Evolutionary conservation across 2,113 vertebrate genomes (phyloP).

Genomic region (Lamprotornis superbus): DNA sequence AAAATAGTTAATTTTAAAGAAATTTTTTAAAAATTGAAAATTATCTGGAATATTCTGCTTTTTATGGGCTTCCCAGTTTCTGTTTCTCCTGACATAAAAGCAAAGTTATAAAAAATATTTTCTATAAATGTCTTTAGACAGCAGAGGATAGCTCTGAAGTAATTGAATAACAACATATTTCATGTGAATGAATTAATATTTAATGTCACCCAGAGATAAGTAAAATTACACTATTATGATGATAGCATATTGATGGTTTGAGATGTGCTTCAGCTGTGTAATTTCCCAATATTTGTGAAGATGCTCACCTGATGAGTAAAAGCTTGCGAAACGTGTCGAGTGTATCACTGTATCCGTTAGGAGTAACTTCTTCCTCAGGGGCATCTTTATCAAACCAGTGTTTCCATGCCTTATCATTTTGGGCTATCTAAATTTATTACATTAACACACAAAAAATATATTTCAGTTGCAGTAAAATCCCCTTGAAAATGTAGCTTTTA

Average conservation of each 20-base stretch:
- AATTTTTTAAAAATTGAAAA: not conserved
- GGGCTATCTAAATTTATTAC: conserved; percentile 60
- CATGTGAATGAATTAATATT: not conserved
- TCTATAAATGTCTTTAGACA: not conserved
- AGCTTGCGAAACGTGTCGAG: conserved; percentile 75
- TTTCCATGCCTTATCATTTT: conserved; percentile 76
- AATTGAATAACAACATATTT: not conserved
- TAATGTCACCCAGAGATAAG: not conserved
- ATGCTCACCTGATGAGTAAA: conserved; percentile 76
- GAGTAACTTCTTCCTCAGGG: conserved; percentile 77
- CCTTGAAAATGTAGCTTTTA: not conserved
- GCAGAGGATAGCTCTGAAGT: not conserved
- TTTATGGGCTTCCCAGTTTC: not conserved
- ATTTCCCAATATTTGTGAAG: not conserved
- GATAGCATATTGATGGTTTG: not conserved
- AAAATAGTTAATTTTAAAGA: not conserved
- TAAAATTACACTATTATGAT: not conserved
- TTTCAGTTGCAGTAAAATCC: not conserved
- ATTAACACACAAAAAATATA: not conserved
- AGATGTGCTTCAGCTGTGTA: not conserved
- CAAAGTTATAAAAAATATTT: not conserved
- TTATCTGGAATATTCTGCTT: not conserved
- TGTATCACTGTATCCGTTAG: conserved; percentile 74
- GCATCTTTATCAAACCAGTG: conserved; percentile 76
- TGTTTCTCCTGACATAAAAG: not conserved